These are phyloP conservation scores for Plecotus auritus DNA, from an alignment of 2,113 vertebrate species.

Conservation along the genomic window DNA sequence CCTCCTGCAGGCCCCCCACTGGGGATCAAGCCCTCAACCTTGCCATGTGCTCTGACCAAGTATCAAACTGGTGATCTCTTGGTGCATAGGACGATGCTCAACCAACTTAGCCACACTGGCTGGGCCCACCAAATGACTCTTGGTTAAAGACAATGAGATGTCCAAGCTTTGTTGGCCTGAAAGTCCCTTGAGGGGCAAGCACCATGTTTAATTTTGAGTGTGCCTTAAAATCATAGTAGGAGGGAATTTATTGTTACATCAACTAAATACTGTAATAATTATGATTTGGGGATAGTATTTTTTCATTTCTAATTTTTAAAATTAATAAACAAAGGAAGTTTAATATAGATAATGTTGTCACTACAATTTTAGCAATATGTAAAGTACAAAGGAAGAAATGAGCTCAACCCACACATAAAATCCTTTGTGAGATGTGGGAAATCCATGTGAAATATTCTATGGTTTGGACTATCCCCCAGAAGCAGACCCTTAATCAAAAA, in stretches of 20 bases:
- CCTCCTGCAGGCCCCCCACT: too few species aligned
- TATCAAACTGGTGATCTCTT: too few species aligned
- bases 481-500: background rate
- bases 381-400: background rate
- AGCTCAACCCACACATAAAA: background rate
- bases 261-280: background rate
- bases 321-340: background rate
- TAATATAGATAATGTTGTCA: background rate
- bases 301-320: conserved; percentile 9
- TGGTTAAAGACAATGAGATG: background rate
- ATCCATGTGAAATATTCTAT: background rate
- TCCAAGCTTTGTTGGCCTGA: background rate
- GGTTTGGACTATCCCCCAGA: background rate
- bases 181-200: background rate
- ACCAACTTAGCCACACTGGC: background rate
- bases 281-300: background rate
- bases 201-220: background rate
- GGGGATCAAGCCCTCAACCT: too few species aligned
- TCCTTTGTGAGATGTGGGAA: background rate
- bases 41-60: too few species aligned
- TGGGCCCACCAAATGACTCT: background rate
- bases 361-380: background rate
- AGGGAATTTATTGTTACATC: background rate
- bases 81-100: background rate
- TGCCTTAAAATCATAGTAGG: background rate